Conservation (phyloP, 2,797 vertebrate genomes). For the Otolemur crassicaudatus region DNA sequence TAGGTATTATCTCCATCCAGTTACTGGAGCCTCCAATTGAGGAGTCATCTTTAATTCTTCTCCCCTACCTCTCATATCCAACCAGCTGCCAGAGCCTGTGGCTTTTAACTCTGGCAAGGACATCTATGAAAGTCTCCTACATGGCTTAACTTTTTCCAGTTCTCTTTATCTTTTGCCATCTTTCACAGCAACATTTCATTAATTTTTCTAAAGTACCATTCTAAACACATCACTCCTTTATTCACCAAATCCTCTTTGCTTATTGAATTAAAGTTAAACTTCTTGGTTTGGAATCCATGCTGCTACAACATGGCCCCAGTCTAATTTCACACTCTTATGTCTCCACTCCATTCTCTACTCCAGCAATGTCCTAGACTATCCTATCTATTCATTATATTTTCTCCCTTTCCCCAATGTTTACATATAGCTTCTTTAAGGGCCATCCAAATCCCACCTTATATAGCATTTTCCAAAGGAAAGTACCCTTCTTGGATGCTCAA, state of each 20-base stretch:
- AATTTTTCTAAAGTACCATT: background rate
- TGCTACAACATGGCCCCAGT: background rate
- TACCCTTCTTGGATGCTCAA: background rate
- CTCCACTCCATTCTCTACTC: background rate
- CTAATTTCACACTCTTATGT: background rate
- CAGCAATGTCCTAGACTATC: background rate
- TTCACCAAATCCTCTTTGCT: background rate
- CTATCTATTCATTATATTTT: background rate
- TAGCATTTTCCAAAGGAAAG: conserved; percentile 14
- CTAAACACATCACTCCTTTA: background rate
- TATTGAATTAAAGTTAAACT: background rate
- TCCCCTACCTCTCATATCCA: background rate
- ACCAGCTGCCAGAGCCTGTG: background rate
- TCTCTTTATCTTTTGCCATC: background rate
- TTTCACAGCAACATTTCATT: background rate
- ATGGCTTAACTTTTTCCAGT: background rate
- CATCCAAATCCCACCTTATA: background rate
- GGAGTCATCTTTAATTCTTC: background rate
- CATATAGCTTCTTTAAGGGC: background rate
- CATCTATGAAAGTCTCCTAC: background rate
- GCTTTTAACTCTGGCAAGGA: background rate
- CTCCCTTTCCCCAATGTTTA: background rate
- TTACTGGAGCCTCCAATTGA: background rate
- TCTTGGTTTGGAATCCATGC: background rate
- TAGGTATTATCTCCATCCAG: background rate